A percentile compares a stretch with the other conserved stretches of the same genome.
Conservation (phyloP, 2,797 vertebrate species). For the Melanitta fusca region DNA sequence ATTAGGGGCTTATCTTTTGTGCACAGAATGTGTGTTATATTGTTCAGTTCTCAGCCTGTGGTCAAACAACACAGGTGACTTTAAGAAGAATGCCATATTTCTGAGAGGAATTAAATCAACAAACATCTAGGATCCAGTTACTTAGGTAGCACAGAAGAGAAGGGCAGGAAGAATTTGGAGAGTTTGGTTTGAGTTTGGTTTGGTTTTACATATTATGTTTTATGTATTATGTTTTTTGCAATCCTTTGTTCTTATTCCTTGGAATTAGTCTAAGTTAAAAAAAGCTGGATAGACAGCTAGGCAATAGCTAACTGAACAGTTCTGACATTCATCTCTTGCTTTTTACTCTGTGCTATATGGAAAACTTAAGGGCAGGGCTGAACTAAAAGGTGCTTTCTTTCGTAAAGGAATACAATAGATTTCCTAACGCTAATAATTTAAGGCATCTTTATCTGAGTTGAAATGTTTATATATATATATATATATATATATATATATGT, state of each 20-base stretch:
- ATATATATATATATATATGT: background rate
- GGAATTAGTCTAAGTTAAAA: background rate
- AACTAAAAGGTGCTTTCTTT: background rate
- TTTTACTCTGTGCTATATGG: background rate
- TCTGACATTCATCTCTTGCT: background rate
- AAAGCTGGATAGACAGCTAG: background rate
- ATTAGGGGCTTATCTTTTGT: background rate
- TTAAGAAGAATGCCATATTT: background rate
- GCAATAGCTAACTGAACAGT: background rate
- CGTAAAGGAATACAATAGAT: rapidly evolving
- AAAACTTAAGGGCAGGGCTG: background rate
- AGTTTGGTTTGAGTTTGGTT: background rate
- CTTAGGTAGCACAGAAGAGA: background rate
- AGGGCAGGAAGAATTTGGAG: background rate
- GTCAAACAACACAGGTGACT: background rate
- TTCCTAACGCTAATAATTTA: background rate
- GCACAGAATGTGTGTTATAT: background rate
- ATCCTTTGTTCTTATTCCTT: background rate
- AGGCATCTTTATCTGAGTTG: background rate
- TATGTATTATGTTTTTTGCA: background rate
- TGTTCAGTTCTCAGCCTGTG: background rate
- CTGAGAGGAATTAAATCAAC: background rate
- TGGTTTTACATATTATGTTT: background rate
- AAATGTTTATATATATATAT: background rate
- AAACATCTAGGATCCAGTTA: background rate